Base-by-base conservation (phyloP, 2,888 invertebrate genomes). In the Tetramorium bicarinatum region DNA sequence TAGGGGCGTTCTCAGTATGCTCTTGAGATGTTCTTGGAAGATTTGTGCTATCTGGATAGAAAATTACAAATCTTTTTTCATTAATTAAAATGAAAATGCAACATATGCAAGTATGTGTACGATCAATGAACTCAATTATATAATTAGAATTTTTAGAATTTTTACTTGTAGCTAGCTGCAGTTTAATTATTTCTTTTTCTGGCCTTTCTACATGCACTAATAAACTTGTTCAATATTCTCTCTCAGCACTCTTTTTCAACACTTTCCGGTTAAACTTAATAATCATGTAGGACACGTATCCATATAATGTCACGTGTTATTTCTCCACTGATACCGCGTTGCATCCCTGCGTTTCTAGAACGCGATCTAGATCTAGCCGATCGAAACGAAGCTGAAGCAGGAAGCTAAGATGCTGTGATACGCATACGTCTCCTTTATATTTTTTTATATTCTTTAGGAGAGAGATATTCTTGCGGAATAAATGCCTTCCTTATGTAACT, bases 321-420 rank as follows among this genome's bases (percentile, higher is more conserved):
- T 75, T 75, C 59, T 75, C 13, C 61, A 49, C 52, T 34, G 41
- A 62, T 52, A 59, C 38, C 64, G 62, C 29, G 21, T 66, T 56
- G 79, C 76, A 21, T 56, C 72, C 61, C 44, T 71, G 77, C 67
- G 38, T 21, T 66, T 79, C 79, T 59, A 66, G 62, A 54, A 3
- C 61, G 13, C 13, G 47, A 29, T n/a, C n/a, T n/a, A n/a, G n/a
- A n/a, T n/a, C 25, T 75, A 75, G 4, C 15, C 61, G 15, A 4
- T 61, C 9, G 61, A 61, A 75, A 75, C 61, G 74, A 75, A 61
- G 47, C 13, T 29, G 44, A 29, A 74, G n/a, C 74, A 75, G 74
- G 47, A 49, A 75, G 47, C 47, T 61, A n/a, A 47, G 4, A 61
- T 18, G 2, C 29, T 29, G 21, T 13, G 29, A 18, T 67, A 64